phyloP scores from a whole-genome alignment of 2,888 invertebrate genomes.

The Frankliniella intonsa region DNA sequence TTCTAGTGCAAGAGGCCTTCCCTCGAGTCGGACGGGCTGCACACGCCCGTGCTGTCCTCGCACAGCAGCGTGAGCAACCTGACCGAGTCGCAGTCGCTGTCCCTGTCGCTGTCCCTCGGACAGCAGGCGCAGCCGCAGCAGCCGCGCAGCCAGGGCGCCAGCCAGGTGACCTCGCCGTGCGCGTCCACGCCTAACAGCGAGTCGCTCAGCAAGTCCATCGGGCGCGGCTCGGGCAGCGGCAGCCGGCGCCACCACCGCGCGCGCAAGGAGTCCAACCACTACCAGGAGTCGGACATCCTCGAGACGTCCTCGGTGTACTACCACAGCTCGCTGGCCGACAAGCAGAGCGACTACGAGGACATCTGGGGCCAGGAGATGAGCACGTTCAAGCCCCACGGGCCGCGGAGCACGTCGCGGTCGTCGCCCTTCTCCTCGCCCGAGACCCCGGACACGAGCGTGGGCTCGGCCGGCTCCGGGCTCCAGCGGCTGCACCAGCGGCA shows the following conservation, averaged over 20 bases:
- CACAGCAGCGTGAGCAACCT: conserved; percentile 39
- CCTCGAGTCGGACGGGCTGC: conserved; percentile 32
- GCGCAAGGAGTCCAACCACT: conserved; percentile 49
- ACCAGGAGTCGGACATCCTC: conserved; percentile 73
- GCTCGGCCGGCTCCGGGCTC: conserved; percentile 29
- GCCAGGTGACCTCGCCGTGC: conserved; percentile 24
- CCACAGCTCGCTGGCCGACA: conserved; percentile 81
- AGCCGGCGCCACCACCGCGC: conserved; percentile 45
- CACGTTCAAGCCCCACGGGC: conserved; percentile 42
- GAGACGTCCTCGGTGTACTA: conserved; percentile 79
- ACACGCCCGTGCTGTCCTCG: conserved; percentile 40
- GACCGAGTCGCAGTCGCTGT: conserved; percentile 31
- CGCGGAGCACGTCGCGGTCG: conserved; percentile 27
- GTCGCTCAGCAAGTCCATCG: conserved; percentile 44
- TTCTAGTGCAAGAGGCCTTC: conserved; percentile 1
- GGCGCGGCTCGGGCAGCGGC: conserved; percentile 45
- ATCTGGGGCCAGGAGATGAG: conserved; percentile 70
- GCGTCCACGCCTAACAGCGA: conserved; percentile 41
- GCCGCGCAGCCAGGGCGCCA: conserved; percentile 28
- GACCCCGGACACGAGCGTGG: conserved; percentile 26
- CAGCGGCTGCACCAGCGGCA: conserved; percentile 29
- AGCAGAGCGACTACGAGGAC: conserved; percentile 92
- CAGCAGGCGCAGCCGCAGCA: conserved; percentile 32
- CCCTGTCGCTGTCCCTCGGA: conserved; percentile 3
- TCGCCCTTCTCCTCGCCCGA: conserved; percentile 27